Evolutionary conservation across 1,140 invertebrate genomes (phyloP).

Genomic region (Drosophila sp.): DNA sequence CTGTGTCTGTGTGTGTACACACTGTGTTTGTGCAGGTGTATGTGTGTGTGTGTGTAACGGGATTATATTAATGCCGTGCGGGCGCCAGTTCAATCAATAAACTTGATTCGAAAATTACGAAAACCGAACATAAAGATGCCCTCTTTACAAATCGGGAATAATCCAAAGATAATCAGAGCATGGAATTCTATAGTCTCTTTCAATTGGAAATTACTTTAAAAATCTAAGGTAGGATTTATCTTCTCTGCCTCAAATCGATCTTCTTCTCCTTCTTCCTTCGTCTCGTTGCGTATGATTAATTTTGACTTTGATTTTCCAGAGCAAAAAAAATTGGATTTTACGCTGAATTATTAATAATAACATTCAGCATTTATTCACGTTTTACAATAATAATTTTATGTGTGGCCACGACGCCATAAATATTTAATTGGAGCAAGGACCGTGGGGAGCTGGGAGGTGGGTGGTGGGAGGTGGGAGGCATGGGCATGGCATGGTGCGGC

Average conservation of each 20-base stretch:
- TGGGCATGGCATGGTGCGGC: not conserved
- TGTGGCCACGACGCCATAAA: conserved; percentile 12
- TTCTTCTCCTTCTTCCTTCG: not conserved
- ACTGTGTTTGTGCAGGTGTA: not conserved
- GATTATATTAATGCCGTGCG: conserved; percentile 3
- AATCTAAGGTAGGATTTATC: no score
- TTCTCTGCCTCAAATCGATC: not conserved
- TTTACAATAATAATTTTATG: conserved; percentile 10
- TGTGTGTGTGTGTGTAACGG: not conserved
- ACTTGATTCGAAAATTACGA: not conserved
- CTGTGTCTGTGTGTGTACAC: conserved; percentile 20
- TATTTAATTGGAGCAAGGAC: conserved; percentile 9
- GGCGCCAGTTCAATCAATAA: conserved; percentile 2
- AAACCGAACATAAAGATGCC: not conserved
- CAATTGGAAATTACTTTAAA: no score
- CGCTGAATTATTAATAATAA: conserved; percentile 13
- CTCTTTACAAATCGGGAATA: no score
- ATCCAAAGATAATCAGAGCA: no score
- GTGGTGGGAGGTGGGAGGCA: no score
- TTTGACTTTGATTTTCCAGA: conserved; percentile 6
- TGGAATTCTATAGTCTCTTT: no score
- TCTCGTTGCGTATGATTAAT: conserved; percentile 11
- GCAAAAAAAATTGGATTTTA: conserved; percentile 5
- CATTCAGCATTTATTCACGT: conserved; percentile 10
- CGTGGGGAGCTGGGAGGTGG: not conserved